Evolutionary conservation across 2,888 invertebrate genomes (phyloP), one percentile per base, ranked within the genome.

Genomic region (Bellardia bayeri): DNA sequence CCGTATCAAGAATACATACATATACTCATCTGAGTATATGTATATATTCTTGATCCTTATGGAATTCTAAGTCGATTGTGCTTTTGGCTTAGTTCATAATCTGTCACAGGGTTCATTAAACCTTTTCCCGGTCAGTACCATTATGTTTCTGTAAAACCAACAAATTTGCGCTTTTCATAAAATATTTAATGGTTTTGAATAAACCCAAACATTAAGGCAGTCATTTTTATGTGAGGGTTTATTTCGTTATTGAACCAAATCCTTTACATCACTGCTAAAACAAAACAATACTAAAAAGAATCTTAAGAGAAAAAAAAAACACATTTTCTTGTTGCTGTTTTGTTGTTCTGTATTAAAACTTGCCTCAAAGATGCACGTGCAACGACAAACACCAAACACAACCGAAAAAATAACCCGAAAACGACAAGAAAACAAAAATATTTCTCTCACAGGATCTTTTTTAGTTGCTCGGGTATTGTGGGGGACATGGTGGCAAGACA

Each of bases 361-460:
- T 79, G 66, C 72, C 84, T 71, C 11, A 80, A 63, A 80, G 80
- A 75, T 85, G 85, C 85, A 87, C 87, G 87, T 87, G 87, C 87
- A 87, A 82, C 81, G 61, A 72, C 76, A 74, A 82, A 82, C 5
- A 63, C 45, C 23, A 42, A 82, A 80, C 40, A 69, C 30, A 64
- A 63, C 61, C 23, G n/a, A 69, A 64, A 33, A 56, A 56, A 16
- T n/a, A n/a, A 11, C 23, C 23, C 23, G 23, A 23, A 14, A 49
- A 76, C 61, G 76, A 61, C n/a, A 79, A 14, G 56, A 71, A 37
- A 74, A 66, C 2, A 63, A 66, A n/a, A 63, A 49, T 54, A 56
- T 71, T 61, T 69, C 87, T 87, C 85, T 85, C 87, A 85, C 87
- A 87, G 87, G 87, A 87, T 87, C 82, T 87, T 72, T 87, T 68